Evolutionary conservation across 2,113 vertebrate genomes (phyloP), one percentile per base, ranked within the genome.

Genomic region (Marmota flaviventris): DNA sequence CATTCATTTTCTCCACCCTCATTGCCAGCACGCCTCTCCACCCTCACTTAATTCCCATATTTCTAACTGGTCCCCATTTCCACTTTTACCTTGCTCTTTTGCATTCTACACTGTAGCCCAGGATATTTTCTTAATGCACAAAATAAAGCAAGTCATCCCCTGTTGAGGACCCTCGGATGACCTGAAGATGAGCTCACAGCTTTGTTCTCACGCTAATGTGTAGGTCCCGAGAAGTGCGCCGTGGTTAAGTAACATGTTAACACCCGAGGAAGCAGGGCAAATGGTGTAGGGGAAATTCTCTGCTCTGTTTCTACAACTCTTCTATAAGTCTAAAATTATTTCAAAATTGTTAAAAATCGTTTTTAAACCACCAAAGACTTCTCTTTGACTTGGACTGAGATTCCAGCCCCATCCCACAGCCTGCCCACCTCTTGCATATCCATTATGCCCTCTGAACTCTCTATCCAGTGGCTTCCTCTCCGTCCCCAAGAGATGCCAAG

Each of bases 351-450:
- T 4, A 29, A 72, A n/a, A 51, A 51, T 51, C 48, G 9, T 69
- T 22, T 89, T 81, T 27, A 12, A 39, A 34, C 77, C 61, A 67
- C 67, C 29, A 51, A 72, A 91, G 27, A 56, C 1, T 79, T 89
- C 1, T 58, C 29, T 81, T 70, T 48, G 51, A 81, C 51, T 37
- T 84, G 29, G n/a, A 83, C 42, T 39, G 69, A 73, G 53, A 92
- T 56, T 45, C 18, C 2, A 1, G 48, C 8, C n/a, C 56, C 20
- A 75, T 63, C 42, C 61, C 29, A 20, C n/a, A 89, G 17, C 34
- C 20, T 22, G 10, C 65, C 37, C 63, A 4, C 22, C 13, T 37
- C 37, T 29, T 18, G 1, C 0, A 2, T 0, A 29, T 22, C 13
- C 27, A 17, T 37, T 87, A 8, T 29, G 4, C 2, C 32, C 24